A percentile compares a stretch with the other conserved stretches of the same genome.
phyloP scores from a whole-genome alignment of 2,113 vertebrate species.

The Helogale parvula region DNA sequence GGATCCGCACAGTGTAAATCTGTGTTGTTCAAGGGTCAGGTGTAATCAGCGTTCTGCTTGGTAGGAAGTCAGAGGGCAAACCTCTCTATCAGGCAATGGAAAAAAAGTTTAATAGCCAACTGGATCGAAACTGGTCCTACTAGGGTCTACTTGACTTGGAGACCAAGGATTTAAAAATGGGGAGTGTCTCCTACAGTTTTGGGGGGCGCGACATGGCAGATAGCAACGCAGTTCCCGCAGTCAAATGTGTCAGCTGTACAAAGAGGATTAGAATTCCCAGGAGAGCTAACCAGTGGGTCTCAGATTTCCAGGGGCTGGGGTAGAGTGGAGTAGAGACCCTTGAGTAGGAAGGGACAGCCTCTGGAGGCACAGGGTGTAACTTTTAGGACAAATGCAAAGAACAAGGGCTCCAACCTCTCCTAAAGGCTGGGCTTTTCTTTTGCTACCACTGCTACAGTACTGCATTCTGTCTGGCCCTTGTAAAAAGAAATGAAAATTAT shows the following conservation, averaged over 20 bases:
- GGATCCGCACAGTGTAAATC: neutral
- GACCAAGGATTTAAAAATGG: neutral
- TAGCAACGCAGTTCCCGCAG: neutral
- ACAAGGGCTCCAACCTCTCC: neutral
- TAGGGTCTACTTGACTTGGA: neutral
- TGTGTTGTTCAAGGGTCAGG: neutral
- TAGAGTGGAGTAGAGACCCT: neutral
- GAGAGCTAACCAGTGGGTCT: neutral
- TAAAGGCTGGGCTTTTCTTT: neutral
- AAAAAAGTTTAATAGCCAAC: neutral
- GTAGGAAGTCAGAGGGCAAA: constrained; percentile 16
- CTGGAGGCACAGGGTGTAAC: neutral
- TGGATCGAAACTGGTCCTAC: neutral
- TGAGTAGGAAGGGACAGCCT: neutral
- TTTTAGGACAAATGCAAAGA: neutral
- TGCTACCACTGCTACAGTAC: neutral
- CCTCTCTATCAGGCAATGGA: neutral
- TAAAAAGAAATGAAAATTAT: constrained; percentile 8
- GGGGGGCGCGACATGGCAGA: neutral
- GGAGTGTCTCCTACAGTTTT: neutral
- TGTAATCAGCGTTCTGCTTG: neutral
- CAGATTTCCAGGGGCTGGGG: neutral
- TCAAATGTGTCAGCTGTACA: neutral
- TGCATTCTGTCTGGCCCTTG: neutral
- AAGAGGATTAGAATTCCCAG: neutral